These are phyloP conservation scores for Chrysopa pallens DNA, from an alignment of 1,140 invertebrate species.

Conservation along the genomic window DNA sequence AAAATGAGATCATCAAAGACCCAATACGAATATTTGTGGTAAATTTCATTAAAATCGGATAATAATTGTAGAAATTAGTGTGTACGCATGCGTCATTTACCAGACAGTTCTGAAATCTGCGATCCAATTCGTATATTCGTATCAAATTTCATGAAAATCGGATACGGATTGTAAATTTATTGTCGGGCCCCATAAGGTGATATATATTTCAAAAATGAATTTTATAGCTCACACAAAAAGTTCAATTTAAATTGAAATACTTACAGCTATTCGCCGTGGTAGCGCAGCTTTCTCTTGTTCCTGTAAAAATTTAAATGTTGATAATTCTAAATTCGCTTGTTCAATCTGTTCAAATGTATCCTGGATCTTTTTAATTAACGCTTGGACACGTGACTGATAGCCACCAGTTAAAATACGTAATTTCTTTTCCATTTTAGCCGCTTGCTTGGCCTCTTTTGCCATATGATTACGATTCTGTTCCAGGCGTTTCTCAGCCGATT, in stretches of 20 bases:
- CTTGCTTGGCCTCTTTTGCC: constrained; percentile 88
- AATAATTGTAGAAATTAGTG: too few relatives aligned
- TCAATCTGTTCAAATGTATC: constrained; percentile 83
- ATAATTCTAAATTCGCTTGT: constrained; percentile 70
- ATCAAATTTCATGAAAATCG: too few relatives aligned
- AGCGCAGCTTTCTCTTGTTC: constrained; percentile 83
- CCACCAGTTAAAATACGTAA: constrained; percentile 84
- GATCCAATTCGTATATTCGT: too few relatives aligned
- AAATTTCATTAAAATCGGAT: too few relatives aligned
- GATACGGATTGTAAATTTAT: too few relatives aligned
- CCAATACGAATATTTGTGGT: too few relatives aligned
- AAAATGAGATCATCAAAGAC: too few relatives aligned
- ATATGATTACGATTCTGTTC: constrained; percentile 88
- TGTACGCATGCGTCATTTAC: too few relatives aligned
- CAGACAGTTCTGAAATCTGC: too few relatives aligned
- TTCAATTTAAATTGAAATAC: not conserved
- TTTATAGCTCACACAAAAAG: too few relatives aligned
- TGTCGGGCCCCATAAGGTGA: too few relatives aligned
- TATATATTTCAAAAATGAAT: too few relatives aligned
- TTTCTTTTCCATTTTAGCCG: constrained; percentile 96
- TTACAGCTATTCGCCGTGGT: constrained; percentile 67
- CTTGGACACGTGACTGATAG: constrained; percentile 72
- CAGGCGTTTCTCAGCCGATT: constrained; percentile 79
- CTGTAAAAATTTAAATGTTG: constrained; percentile 82
- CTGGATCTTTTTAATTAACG: constrained; percentile 76